Evolutionary conservation across 2,797 vertebrate genomes (phyloP).

Genomic region (Schizopygopsis malacanthus): DNA sequence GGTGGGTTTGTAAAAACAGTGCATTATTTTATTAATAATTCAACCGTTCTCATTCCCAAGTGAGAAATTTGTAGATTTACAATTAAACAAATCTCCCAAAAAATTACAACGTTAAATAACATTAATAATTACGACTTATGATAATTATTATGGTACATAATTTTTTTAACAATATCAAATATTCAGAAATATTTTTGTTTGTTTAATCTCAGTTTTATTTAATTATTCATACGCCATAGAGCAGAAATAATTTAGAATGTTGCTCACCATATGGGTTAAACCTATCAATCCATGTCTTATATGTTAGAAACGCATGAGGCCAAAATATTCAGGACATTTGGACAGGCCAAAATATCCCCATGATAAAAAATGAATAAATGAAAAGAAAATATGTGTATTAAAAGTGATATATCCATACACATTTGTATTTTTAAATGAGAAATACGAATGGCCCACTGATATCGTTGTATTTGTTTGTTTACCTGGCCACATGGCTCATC

Average conservation of each 20-base stretch:
- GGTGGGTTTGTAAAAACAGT: neutral
- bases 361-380: neutral
- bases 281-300: neutral
- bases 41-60: neutral
- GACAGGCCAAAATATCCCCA: neutral
- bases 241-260: neutral
- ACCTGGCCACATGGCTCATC: constrained; percentile 41
- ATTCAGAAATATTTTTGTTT: neutral
- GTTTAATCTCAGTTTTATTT: neutral
- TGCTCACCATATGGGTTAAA: neutral
- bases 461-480: constrained; percentile 1
- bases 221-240: neutral
- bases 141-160: too few species aligned
- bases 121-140: too few species aligned
- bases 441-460: neutral
- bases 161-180: neutral
- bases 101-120: neutral
- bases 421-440: neutral
- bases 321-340: neutral
- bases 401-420: neutral
- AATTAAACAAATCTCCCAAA: neutral
- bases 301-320: neutral
- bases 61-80: neutral
- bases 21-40: neutral
- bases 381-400: neutral